Percentiles rank a stretch among this genome's conserved stretches.
These are phyloP conservation scores for Cheilosia pagana DNA, from an alignment of 2,888 invertebrate genomes.

Conservation along the genomic window DNA sequence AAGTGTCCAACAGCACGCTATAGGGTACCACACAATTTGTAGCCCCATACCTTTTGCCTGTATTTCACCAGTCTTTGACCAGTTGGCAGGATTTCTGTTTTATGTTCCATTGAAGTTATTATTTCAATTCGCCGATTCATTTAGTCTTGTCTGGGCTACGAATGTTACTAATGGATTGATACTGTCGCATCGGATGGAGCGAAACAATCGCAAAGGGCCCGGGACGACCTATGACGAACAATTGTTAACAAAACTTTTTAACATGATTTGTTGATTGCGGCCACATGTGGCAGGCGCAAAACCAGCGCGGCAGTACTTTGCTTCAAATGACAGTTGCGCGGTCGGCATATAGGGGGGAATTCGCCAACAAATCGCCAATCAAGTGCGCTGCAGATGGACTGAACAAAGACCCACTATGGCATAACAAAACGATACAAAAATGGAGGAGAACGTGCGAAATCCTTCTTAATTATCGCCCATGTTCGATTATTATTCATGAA, in stretches of 20 bases:
- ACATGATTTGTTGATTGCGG: conserved; percentile 74
- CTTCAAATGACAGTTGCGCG: conserved; percentile 54
- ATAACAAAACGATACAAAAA: conserved; percentile 6
- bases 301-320: conserved; percentile 27
- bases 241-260: conserved; percentile 73
- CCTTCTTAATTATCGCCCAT: conserved; percentile 75
- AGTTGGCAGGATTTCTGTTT: conserved; percentile 31
- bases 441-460: conserved; percentile 54
- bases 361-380: conserved; percentile 17
- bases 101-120: conserved; percentile 59
- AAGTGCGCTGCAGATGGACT: conserved; percentile 28
- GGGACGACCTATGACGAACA: conserved; percentile 51
- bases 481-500: conserved; percentile 75
- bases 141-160: conserved; percentile 61
- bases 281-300: conserved; percentile 62
- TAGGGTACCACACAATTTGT: conserved; percentile 33
- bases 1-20: not conserved
- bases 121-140: conserved; percentile 66
- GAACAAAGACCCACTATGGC: conserved; percentile 13
- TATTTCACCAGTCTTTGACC: conserved; percentile 5
- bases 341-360: conserved; percentile 40
- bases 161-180: conserved; percentile 72
- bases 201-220: conserved; percentile 21
- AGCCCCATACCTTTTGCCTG: not conserved
- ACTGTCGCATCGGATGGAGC: conserved; percentile 59